These are phyloP conservation scores for Oligia strigilis DNA, from an alignment of 2,888 invertebrate genomes.

Conservation along the genomic window DNA sequence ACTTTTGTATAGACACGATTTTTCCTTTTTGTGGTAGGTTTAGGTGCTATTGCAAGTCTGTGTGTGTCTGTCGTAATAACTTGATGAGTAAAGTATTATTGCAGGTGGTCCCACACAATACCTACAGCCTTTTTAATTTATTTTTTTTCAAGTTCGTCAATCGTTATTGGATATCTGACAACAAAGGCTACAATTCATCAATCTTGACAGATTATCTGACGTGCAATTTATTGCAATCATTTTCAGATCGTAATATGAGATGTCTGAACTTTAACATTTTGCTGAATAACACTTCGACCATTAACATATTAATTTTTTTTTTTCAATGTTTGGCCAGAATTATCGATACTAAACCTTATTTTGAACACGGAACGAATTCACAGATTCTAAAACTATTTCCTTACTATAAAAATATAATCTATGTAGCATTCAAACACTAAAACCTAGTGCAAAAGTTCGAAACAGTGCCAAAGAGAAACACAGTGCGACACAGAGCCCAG, in stretches of 20 bases:
- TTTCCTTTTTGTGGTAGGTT: constrained; percentile 34
- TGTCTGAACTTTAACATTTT: constrained; percentile 37
- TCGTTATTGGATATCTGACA: constrained; percentile 21
- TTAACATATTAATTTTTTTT: neutral
- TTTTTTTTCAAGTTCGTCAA: neutral
- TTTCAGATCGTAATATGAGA: constrained; percentile 35
- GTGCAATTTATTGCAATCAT: constrained; percentile 52
- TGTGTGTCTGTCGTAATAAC: constrained; percentile 11
- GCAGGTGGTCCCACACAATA: constrained; percentile 39
- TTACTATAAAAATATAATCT: neutral
- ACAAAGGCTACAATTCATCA: constrained; percentile 40
- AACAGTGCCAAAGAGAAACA: constrained; percentile 33
- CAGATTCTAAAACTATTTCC: constrained; percentile 4
- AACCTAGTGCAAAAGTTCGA: constrained; percentile 5
- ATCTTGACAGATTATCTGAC: constrained; percentile 45
- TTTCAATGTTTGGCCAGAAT: neutral
- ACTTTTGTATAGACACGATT: constrained; percentile 34
- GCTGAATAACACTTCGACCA: constrained; percentile 34
- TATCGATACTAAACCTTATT: neutral
- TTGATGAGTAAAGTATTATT: constrained; percentile 8
- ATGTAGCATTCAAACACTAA: neutral
- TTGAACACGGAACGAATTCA: neutral
- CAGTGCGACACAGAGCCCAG: constrained; percentile 54
- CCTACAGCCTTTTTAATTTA: neutral
- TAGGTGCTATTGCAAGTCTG: constrained; percentile 9